Percentiles rank a stretch among this genome's conserved stretches.
These are phyloP conservation scores for Limnephilus rhombicus DNA, from an alignment of 2,888 invertebrate species.

Conservation along the genomic window DNA sequence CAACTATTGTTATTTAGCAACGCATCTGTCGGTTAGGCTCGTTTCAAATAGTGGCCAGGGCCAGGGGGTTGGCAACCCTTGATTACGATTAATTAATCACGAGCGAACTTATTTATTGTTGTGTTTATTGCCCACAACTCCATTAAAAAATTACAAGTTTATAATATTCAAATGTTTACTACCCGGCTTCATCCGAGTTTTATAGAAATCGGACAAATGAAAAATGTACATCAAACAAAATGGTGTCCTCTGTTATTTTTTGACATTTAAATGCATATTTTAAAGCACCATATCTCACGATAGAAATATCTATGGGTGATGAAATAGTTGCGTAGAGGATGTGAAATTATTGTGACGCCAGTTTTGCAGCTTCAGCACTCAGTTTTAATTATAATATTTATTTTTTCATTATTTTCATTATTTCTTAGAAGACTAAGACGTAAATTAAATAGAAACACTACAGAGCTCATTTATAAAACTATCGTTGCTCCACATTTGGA, in stretches of 20 bases:
- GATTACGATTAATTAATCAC: background rate
- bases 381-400: too few relatives aligned
- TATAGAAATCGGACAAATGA: background rate
- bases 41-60: background rate
- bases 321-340: too few relatives aligned
- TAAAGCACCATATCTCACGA: background rate
- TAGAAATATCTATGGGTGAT: background rate
- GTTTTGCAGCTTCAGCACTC: too few relatives aligned
- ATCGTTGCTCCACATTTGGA: too few relatives aligned
- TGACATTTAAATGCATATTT: background rate
- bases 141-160: too few relatives aligned
- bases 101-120: background rate
- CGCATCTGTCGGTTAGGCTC: constrained; percentile 30
- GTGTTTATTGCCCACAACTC: background rate
- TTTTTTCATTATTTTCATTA: too few relatives aligned
- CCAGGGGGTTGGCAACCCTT: background rate
- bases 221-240: background rate
- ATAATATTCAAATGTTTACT: too few relatives aligned
- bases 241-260: background rate
- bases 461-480: too few relatives aligned
- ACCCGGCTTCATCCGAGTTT: too few relatives aligned
- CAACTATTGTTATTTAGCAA: background rate
- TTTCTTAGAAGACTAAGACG: too few relatives aligned
- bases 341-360: too few relatives aligned
- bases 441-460: too few relatives aligned